Conservation (phyloP, 2,888 invertebrate genomes). For the Balanococcus diminutus region DNA sequence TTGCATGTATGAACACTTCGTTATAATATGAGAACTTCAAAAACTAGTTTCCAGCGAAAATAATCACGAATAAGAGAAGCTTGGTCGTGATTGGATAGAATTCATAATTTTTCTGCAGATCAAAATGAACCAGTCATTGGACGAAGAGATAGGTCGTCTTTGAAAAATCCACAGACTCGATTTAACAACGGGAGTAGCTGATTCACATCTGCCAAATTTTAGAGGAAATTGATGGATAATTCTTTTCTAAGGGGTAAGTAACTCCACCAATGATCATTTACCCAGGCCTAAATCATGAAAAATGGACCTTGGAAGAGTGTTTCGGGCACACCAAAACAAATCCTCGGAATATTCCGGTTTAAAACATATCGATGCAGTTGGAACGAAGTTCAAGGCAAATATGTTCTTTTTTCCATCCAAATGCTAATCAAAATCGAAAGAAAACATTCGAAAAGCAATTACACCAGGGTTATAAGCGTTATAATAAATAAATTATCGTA, state of each 20-base stretch:
- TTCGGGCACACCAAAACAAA: neutral
- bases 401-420: neutral
- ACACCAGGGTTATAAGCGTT: neutral
- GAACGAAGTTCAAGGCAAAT: neutral
- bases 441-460: constrained; percentile 9
- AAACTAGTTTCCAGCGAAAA: neutral
- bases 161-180: too few relatives aligned
- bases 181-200: too few relatives aligned
- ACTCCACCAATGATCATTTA: too few relatives aligned
- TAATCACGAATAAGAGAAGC: neutral
- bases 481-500: constrained; percentile 1
- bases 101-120: neutral
- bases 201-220: too few relatives aligned
- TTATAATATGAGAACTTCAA: neutral
- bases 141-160: too few relatives aligned
- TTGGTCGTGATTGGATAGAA: neutral
- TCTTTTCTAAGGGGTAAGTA: too few relatives aligned
- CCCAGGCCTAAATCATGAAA: too few relatives aligned
- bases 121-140: too few relatives aligned
- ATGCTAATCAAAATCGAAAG: constrained; percentile 13
- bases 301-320: neutral
- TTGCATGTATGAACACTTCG: neutral
- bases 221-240: too few relatives aligned
- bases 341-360: neutral
- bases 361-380: neutral